These are phyloP conservation scores for Pristionchus japonicus DNA, from an alignment of 2,888 invertebrate species.

Conservation along the genomic window DNA sequence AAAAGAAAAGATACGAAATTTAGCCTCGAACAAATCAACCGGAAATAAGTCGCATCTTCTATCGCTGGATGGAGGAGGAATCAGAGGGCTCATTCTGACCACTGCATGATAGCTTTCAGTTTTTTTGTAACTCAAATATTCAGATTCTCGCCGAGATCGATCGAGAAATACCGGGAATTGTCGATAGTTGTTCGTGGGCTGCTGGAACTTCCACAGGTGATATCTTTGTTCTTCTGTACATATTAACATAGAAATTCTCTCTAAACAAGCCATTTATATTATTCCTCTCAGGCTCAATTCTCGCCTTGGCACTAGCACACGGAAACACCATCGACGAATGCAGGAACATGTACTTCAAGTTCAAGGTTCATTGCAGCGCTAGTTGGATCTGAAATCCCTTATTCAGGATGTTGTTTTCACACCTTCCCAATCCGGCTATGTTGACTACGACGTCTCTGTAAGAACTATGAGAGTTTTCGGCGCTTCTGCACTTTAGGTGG, in stretches of 20 bases:
- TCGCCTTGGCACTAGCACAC: not conserved
- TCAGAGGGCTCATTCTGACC: not conserved
- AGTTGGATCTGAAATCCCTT: no score
- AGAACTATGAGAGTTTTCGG: no score
- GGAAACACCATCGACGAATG: not conserved
- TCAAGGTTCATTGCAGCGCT: no score
- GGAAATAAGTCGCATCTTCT: not conserved
- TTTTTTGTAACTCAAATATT: not conserved
- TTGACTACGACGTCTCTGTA: not conserved
- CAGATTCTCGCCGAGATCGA: not conserved
- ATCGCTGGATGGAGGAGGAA: not conserved
- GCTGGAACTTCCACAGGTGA: not conserved
- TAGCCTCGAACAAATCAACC: no score
- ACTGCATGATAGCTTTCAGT: not conserved
- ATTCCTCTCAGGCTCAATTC: not conserved
- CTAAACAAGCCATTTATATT: no score
- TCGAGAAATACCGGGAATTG: not conserved
- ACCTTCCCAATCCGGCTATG: not conserved
- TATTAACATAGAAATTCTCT: no score
- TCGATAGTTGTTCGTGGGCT: not conserved
- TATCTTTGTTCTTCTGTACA: no score
- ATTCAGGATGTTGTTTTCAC: not conserved
- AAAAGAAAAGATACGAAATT: no score
- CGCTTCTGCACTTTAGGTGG: no score
- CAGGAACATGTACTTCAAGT: not conserved